These are phyloP conservation scores for Clunio marinus DNA, from an alignment of 2,888 invertebrate genomes.

Conservation along the genomic window DNA sequence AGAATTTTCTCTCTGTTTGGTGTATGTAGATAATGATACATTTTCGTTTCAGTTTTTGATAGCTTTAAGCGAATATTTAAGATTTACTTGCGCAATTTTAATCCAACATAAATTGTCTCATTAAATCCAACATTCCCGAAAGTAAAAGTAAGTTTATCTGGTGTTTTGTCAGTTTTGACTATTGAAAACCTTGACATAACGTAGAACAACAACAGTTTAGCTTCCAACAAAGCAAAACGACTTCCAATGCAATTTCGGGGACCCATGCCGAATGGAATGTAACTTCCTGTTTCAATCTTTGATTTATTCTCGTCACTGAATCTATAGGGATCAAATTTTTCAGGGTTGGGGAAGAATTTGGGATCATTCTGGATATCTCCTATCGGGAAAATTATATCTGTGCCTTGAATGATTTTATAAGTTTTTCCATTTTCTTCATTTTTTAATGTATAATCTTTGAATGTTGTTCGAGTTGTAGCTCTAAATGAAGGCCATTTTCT, in stretches of 20 bases:
- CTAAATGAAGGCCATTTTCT: conserved; percentile 53
- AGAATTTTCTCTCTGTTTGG: too few relatives aligned
- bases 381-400: conserved; percentile 49
- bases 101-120: background rate
- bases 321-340: conserved; percentile 58
- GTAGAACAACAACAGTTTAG: conserved; percentile 1
- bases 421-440: conserved; percentile 42
- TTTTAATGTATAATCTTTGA: conserved; percentile 52
- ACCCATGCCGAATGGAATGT: conserved; percentile 58
- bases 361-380: conserved; percentile 40
- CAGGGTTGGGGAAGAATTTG: conserved; percentile 52
- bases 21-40: too few relatives aligned
- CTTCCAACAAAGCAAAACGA: background rate
- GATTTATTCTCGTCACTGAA: conserved; percentile 57
- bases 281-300: conserved; percentile 51
- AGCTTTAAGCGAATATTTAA: too few relatives aligned
- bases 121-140: background rate
- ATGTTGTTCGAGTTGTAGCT: conserved; percentile 52
- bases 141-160: background rate
- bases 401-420: conserved; percentile 24
- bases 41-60: too few relatives aligned
- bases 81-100: conserved; percentile 6
- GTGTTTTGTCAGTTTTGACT: background rate
- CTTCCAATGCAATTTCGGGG: conserved; percentile 60
- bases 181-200: background rate